A percentile compares a stretch with the other conserved stretches of the same genome.
phyloP scores from a whole-genome alignment of 2,113 vertebrate genomes.

The Naja naja region DNA sequence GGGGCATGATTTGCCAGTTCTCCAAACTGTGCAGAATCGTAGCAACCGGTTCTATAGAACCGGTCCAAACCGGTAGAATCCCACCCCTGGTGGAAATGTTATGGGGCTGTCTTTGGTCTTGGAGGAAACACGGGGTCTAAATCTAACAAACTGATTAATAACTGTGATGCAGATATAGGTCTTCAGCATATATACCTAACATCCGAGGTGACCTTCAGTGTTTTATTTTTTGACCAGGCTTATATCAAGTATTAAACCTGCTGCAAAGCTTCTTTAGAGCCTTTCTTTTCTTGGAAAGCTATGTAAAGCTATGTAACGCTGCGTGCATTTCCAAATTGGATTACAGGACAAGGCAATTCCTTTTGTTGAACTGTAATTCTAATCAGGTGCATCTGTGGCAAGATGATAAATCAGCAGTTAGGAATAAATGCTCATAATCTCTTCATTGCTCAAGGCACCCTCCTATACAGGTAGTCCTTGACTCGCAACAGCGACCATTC shows the following conservation, averaged over 20 bases:
- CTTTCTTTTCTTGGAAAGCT: conserved; percentile 30
- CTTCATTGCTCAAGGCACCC: neutral
- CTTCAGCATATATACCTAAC: neutral
- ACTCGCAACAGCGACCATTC: neutral
- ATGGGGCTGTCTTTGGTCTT: neutral
- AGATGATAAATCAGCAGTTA: conserved; percentile 23
- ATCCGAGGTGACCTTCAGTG: neutral
- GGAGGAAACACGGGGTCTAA: neutral
- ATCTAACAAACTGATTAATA: neutral
- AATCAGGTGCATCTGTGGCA: conserved; percentile 27
- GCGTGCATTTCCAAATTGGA: conserved; percentile 37
- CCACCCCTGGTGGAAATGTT: neutral
- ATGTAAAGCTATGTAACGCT: conserved; percentile 9
- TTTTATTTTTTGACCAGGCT: conserved; percentile 21
- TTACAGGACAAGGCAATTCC: neutral
- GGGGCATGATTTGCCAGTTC: no score
- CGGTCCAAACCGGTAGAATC: no score
- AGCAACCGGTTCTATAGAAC: no score
- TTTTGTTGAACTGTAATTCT: neutral
- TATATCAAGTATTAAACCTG: conserved; percentile 15
- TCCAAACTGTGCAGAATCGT: no score
- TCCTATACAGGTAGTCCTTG: neutral
- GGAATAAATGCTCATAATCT: conserved; percentile 16
- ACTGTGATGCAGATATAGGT: neutral
- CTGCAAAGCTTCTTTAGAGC: neutral